Evolutionary conservation across 2,797 vertebrate species (phyloP).

Genomic region (Sebastes reedi): DNA sequence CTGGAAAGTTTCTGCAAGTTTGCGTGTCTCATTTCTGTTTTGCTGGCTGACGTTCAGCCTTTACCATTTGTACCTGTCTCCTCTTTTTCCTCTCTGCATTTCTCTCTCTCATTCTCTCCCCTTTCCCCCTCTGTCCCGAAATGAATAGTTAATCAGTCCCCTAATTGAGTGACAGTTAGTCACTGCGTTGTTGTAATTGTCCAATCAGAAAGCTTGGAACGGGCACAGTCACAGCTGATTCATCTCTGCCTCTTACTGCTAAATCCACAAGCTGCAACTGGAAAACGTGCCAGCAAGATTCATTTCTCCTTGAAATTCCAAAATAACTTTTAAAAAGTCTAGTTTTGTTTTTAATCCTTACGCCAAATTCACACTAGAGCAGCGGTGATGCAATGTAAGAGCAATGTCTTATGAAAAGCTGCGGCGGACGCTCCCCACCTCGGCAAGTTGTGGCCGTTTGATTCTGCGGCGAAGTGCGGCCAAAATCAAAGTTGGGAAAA

Average conservation of each 20-base stretch:
- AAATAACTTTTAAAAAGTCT: constrained; percentile 62
- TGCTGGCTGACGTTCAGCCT: constrained; percentile 61
- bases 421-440: too few relatives aligned
- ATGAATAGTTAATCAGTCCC: constrained; percentile 82
- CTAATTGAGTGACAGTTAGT: constrained; percentile 85
- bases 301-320: constrained; percentile 46
- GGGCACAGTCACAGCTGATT: constrained; percentile 79
- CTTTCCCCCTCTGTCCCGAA: constrained; percentile 65
- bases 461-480: too few relatives aligned
- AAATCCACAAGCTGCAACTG: constrained; percentile 75
- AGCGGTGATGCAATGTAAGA: too few relatives aligned
- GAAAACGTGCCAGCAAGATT: constrained; percentile 69
- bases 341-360: constrained; percentile 18
- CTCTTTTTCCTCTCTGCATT: constrained; percentile 16
- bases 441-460: too few relatives aligned
- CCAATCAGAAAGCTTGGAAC: constrained; percentile 85
- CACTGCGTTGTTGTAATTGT: constrained; percentile 84
- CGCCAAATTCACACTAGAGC: too few relatives aligned
- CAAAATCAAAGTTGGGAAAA: too few relatives aligned
- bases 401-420: too few relatives aligned
- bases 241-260: constrained; percentile 71
- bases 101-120: constrained; percentile 9
- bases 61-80: constrained; percentile 62
- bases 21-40: constrained; percentile 41
- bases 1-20: constrained; percentile 37